Conservation (phyloP, 2,113 vertebrate species). For the Poeciliopsis occidentalis region DNA sequence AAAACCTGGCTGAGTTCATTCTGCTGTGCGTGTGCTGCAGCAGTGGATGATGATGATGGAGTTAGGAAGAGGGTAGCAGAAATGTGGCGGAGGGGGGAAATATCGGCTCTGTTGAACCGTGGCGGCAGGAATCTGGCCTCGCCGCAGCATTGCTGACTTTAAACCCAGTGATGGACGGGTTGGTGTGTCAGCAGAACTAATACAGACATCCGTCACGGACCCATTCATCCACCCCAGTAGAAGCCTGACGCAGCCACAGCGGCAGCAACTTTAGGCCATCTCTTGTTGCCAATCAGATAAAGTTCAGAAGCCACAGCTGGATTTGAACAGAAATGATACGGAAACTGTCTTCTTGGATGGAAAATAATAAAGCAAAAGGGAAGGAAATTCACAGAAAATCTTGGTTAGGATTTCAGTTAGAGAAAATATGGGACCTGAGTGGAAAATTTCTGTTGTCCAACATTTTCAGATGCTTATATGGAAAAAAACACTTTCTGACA, state of each 20-base stretch:
- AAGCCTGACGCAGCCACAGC: background rate
- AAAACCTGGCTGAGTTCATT: conserved; percentile 7
- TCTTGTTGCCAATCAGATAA: conserved; percentile 18
- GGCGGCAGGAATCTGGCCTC: conserved; percentile 43
- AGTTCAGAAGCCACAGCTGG: conserved; percentile 12
- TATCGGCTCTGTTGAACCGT: conserved; percentile 48
- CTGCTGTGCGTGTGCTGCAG: conserved; percentile 1
- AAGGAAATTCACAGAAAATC: background rate
- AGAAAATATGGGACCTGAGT: too few relatives aligned
- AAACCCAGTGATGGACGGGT: conserved; percentile 56
- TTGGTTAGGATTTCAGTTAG: too few relatives aligned
- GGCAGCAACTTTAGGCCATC: conserved; percentile 8
- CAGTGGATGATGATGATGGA: conserved; percentile 53
- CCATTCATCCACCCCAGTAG: conserved; percentile 23
- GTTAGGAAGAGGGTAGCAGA: conserved; percentile 44
- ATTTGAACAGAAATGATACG: conserved; percentile 1
- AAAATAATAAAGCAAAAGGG: background rate
- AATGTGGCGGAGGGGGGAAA: conserved; percentile 7
- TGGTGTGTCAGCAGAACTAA: conserved; percentile 57
- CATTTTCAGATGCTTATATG: too few relatives aligned
- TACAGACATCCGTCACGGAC: conserved; percentile 64
- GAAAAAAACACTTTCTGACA: too few relatives aligned
- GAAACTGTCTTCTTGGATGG: background rate
- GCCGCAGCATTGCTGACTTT: conserved; percentile 50
- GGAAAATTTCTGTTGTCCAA: too few relatives aligned